Percentiles rank a stretch among this genome's conserved stretches.
phyloP scores from a whole-genome alignment of 1,140 invertebrate genomes.

The Mactra quadrangularis region DNA sequence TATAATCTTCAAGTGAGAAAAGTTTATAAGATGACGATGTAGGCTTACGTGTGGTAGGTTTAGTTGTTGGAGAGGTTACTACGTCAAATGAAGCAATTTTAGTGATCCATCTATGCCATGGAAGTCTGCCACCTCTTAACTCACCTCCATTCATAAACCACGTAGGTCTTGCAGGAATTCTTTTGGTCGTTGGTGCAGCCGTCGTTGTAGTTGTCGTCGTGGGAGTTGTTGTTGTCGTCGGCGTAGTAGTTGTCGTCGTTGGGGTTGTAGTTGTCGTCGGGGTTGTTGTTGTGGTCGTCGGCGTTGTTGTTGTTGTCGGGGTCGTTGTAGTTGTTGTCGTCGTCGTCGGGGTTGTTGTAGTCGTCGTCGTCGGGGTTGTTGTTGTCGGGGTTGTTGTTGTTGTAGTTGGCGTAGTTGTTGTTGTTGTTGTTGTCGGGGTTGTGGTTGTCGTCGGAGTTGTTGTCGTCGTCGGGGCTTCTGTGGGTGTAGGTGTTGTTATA shows the following conservation, averaged over 20 bases:
- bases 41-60: not conserved
- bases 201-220: constrained; percentile 12
- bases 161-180: not conserved
- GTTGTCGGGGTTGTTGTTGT: not conserved
- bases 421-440: not conserved
- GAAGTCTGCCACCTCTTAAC: not conserved
- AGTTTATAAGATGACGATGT: too few relatives aligned
- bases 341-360: not conserved
- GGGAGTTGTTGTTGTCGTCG: not conserved
- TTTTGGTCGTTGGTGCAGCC: not conserved
- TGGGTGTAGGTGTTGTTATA: not conserved
- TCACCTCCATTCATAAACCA: not conserved
- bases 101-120: constrained; percentile 8
- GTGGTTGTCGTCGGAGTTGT: not conserved
- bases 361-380: not conserved
- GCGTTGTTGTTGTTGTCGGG: not conserved
- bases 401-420: constrained; percentile 2
- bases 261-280: constrained; percentile 10
- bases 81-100: too few relatives aligned
- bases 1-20: too few relatives aligned
- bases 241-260: not conserved
- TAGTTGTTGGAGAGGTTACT: not conserved
- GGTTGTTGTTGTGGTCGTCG: constrained; percentile 1
- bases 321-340: not conserved
- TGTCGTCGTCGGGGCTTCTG: not conserved